These are phyloP conservation scores for Vanessa cardui DNA, from an alignment of 2,888 invertebrate species.

Conservation along the genomic window DNA sequence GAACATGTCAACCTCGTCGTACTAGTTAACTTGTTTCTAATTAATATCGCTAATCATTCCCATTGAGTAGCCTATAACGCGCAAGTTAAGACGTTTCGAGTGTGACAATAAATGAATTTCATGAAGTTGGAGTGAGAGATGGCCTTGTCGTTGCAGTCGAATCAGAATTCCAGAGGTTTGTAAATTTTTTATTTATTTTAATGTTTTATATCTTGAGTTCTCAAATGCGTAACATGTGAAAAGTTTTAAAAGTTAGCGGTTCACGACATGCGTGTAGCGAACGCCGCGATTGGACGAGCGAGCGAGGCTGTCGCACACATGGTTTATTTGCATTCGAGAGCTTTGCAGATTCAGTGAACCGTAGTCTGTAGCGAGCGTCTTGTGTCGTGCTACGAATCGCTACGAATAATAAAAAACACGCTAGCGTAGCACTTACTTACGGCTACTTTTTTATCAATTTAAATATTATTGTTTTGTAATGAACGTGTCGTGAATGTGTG, in stretches of 20 bases:
- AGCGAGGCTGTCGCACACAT: conserved; percentile 68
- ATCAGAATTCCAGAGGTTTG: conserved; percentile 82
- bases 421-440: conserved; percentile 48
- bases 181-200: conserved; percentile 57
- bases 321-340: conserved; percentile 78
- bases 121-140: conserved; percentile 83
- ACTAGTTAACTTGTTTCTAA: conserved; percentile 1
- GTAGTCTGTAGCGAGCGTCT: conserved; percentile 64
- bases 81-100: conserved; percentile 42
- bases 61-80: conserved; percentile 41
- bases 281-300: conserved; percentile 69
- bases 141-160: conserved; percentile 83
- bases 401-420: conserved; percentile 47
- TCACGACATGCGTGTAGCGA: conserved; percentile 72
- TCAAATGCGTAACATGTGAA: conserved; percentile 57
- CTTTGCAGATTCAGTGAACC: conserved; percentile 80
- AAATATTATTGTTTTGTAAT: neutral
- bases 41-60: neutral
- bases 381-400: conserved; percentile 66
- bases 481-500: neutral
- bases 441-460: neutral
- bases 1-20: conserved; percentile 59
- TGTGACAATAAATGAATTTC: conserved; percentile 71
- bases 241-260: conserved; percentile 78
- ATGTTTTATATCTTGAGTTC: conserved; percentile 47